phyloP scores from a whole-genome alignment of 2,113 vertebrate genomes.

The Epinephelus cyanopodus region DNA sequence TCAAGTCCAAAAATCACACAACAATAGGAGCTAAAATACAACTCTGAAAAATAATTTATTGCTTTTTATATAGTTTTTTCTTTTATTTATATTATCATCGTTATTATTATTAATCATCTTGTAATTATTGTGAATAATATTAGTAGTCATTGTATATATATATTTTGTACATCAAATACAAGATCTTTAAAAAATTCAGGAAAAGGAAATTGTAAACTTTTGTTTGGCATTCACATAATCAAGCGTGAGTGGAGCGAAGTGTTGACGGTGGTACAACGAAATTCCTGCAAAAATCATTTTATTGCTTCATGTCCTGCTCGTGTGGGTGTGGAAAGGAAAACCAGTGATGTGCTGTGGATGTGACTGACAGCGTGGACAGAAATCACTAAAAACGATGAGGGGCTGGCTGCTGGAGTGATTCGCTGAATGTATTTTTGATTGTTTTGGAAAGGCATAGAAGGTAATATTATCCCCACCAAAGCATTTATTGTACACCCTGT shows the following conservation, averaged over 20 bases:
- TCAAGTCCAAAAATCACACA: conserved; percentile 95
- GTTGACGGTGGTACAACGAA: conserved; percentile 84
- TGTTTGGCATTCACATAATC: conserved; percentile 99
- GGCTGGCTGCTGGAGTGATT: conserved; percentile 66
- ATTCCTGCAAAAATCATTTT: conserved; percentile 92
- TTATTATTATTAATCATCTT: conserved; percentile 81
- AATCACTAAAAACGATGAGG: conserved; percentile 59
- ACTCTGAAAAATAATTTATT: conserved; percentile 99
- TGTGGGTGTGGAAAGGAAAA: conserved; percentile 82
- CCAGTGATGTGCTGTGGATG: conserved; percentile 69
- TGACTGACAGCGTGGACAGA: conserved; percentile 47
- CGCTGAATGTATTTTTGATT: conserved; percentile 71
- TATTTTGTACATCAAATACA: conserved; percentile 92
- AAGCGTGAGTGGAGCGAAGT: conserved; percentile 89
- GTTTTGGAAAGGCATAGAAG: conserved; percentile 84
- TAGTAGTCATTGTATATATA: conserved; percentile 80
- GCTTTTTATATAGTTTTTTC: conserved; percentile 89
- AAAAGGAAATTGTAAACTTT: conserved; percentile 98
- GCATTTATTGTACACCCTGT: conserved; percentile 80
- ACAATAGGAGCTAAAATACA: conserved; percentile 97
- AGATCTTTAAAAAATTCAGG: conserved; percentile 93
- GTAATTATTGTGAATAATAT: conserved; percentile 83
- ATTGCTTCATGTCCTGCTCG: conserved; percentile 97
- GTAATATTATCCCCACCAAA: conserved; percentile 76
- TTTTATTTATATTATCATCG: conserved; percentile 77